phyloP scores from a whole-genome alignment of 1,140 invertebrate genomes.

The Prorops nasuta region DNA sequence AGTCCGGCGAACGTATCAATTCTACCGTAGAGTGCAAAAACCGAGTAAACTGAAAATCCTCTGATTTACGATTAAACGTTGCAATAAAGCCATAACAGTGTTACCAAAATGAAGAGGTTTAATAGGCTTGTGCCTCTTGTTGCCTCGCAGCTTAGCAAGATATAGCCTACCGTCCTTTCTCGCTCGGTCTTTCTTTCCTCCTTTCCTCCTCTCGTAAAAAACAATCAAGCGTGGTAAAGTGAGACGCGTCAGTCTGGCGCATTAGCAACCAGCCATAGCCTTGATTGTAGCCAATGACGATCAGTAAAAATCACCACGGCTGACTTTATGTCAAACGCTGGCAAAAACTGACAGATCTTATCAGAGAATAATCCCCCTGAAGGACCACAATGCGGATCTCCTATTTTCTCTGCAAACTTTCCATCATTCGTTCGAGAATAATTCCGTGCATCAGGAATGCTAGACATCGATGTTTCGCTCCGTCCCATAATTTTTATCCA shows the following conservation, averaged over 20 bases:
- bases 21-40: too few relatives aligned
- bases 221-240: constrained; percentile 49
- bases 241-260: constrained; percentile 16
- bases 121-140: constrained; percentile 17
- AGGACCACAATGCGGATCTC: too few relatives aligned
- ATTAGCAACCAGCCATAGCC: constrained; percentile 37
- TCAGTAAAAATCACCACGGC: constrained; percentile 27
- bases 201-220: constrained; percentile 41
- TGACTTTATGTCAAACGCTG: background rate
- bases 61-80: constrained; percentile 43
- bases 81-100: constrained; percentile 47
- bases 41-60: too few relatives aligned
- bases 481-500: too few relatives aligned
- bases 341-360: constrained; percentile 16
- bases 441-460: too few relatives aligned
- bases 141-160: background rate
- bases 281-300: constrained; percentile 50
- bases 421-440: too few relatives aligned
- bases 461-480: too few relatives aligned
- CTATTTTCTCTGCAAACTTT: too few relatives aligned
- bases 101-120: constrained; percentile 51
- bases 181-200: background rate
- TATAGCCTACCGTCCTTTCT: background rate
- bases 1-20: too few relatives aligned
- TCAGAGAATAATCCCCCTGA: too few relatives aligned